Percentiles rank a stretch among this genome's conserved stretches.
phyloP scores from a whole-genome alignment of 1,140 invertebrate genomes.

The Triops longicaudatus region DNA sequence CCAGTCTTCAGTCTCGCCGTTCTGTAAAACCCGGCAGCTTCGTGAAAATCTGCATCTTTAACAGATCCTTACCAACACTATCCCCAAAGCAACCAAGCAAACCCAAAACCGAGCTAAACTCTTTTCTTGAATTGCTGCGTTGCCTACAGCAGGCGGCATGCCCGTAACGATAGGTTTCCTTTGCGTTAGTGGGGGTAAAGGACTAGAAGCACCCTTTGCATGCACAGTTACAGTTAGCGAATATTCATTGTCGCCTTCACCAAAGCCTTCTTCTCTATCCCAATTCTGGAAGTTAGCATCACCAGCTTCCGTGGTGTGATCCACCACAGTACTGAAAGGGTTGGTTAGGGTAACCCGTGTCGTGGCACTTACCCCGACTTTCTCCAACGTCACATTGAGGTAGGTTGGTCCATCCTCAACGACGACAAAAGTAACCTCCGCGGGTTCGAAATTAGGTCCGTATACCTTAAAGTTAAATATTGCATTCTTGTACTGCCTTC shows the following conservation, averaged over 20 bases:
- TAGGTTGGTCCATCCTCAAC: constrained; percentile 71
- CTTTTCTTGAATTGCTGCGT: background rate
- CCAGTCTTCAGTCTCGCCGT: background rate
- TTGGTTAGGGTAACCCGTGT: background rate
- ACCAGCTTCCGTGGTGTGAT: background rate
- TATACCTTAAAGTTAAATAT: constrained; percentile 52
- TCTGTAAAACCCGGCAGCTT: background rate
- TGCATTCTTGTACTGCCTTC: too few relatives aligned
- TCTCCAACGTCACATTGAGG: constrained; percentile 68
- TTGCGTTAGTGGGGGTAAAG: background rate
- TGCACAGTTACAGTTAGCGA: background rate
- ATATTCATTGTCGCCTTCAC: background rate
- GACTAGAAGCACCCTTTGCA: background rate
- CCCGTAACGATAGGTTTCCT: background rate
- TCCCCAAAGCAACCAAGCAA: background rate
- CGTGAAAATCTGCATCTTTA: background rate
- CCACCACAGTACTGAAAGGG: background rate
- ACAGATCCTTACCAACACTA: background rate
- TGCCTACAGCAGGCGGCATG: background rate
- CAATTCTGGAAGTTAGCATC: background rate
- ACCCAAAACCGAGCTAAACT: background rate
- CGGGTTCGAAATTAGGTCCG: constrained; percentile 68
- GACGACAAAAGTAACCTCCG: constrained; percentile 74
- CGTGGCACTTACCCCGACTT: background rate
- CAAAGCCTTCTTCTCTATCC: background rate